Evolutionary conservation across 2,888 invertebrate genomes (phyloP).

Genomic region (Coelinius sp.): DNA sequence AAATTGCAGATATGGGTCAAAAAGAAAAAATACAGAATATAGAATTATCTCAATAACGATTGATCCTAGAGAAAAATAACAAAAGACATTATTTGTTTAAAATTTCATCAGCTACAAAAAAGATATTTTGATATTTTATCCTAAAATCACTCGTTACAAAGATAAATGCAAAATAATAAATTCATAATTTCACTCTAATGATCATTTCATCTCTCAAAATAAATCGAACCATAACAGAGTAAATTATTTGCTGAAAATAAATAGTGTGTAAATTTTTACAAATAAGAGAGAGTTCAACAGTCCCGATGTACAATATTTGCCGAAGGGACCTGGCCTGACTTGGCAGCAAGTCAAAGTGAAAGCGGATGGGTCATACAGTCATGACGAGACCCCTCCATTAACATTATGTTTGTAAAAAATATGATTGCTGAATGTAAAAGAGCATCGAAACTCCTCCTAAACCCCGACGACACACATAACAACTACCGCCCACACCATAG

Average conservation of each 20-base stretch:
- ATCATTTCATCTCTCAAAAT: too few relatives aligned
- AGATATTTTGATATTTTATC: too few relatives aligned
- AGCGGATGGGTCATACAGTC: conserved; percentile 16
- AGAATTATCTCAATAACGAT: not conserved
- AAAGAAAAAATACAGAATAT: not conserved
- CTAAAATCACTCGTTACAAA: too few relatives aligned
- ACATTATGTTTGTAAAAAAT: not conserved
- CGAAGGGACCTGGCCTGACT: conserved; percentile 2
- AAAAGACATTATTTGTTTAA: too few relatives aligned
- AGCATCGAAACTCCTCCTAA: not conserved
- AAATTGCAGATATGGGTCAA: not conserved
- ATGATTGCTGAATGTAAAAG: conserved; percentile 19
- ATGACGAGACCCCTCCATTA: conserved; percentile 7
- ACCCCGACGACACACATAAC: conserved; percentile 4
- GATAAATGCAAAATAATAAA: too few relatives aligned
- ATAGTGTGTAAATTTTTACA: not conserved
- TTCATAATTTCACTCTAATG: too few relatives aligned
- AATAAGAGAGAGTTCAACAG: conserved; percentile 6
- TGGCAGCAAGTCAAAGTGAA: conserved; percentile 16
- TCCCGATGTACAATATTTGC: not conserved
- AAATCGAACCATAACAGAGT: not conserved
- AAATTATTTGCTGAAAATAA: not conserved
- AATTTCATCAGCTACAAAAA: too few relatives aligned
- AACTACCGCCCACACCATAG: not conserved
- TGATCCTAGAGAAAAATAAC: not conserved